Conservation (phyloP, 2,113 vertebrate species). For the Caracal caracal region DNA sequence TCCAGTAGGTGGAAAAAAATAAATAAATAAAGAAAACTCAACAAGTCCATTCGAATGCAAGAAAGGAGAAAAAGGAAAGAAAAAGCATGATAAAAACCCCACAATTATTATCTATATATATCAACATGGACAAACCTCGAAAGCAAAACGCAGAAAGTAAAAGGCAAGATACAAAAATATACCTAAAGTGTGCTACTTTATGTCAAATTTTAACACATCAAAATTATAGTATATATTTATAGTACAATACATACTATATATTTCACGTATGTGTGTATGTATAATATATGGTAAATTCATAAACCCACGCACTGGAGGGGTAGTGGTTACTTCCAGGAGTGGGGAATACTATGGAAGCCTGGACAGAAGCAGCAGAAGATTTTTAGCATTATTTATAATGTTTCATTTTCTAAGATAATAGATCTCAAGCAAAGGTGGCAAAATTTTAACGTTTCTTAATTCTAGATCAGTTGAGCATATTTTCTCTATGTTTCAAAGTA, state of each 20-base stretch:
- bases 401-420: background rate
- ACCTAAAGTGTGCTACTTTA: background rate
- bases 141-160: slow-evolving; percentile 8
- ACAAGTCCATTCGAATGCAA: background rate
- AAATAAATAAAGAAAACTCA: background rate
- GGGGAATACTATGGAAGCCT: background rate
- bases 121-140: background rate
- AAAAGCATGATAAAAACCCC: background rate
- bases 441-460: slow-evolving; percentile 12
- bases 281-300: background rate
- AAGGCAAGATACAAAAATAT: background rate
- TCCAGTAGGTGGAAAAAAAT: background rate
- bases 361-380: background rate
- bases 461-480: background rate
- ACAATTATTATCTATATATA: background rate
- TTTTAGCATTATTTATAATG: slow-evolving; percentile 5
- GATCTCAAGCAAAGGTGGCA: background rate
- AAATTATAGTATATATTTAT: background rate
- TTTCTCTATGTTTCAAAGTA: background rate
- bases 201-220: background rate
- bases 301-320: background rate
- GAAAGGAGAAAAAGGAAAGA: background rate
- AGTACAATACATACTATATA: background rate
- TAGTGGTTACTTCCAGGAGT: background rate
- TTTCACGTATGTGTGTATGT: too few relatives aligned